Base-by-base conservation (phyloP, 2,113 vertebrate genomes). In the Dolichotis patagonum region DNA sequence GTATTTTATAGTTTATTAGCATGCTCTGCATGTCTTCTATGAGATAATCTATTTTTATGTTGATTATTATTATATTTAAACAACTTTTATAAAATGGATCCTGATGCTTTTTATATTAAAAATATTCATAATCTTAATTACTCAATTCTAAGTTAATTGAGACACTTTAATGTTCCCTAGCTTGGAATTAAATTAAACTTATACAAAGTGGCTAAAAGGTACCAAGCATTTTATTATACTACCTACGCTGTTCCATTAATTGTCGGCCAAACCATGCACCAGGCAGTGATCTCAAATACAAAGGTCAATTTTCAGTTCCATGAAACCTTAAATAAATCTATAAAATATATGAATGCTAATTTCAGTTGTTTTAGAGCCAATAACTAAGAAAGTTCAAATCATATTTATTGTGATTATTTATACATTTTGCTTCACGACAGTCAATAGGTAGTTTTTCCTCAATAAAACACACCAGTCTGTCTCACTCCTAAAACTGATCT, bases 71-170 rank as follows among this genome's bases (percentile, higher is more conserved):
- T 97, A 92, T 88, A 96, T 90, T 97, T 97, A 97, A 97, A 93
- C 60, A 98, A 97, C 69, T 96, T 97, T 86, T 97, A 95, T 95
- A 97, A 96, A 97, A 94, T 96, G 85, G 24, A 90, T 97, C 95
- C 85, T 80, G 88, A 56, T 92, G 94, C 14, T 96, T 97, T 96
- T 83, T 85, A 97, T 98, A 98, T 97, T 97, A 97, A 98, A 97
- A 95, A 94, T 93, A 97, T 97, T 97, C 90, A 97, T 98, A 97
- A 96, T 97, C 92, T 97, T 97, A 97, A 96, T 97, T 95, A 91
- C 60, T 97, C 67, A 94, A 67, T 78, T 14, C n/a, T 95, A 94
- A 92, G 73, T 85, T 97, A 97, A 96, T 86, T 90, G 85, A 88
- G 83, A 82, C 17, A 60, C 85, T 85, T 93, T 94, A 88, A 83